Base-by-base conservation (phyloP, 2,888 invertebrate species). In the Lasioglossum figueresi region DNA sequence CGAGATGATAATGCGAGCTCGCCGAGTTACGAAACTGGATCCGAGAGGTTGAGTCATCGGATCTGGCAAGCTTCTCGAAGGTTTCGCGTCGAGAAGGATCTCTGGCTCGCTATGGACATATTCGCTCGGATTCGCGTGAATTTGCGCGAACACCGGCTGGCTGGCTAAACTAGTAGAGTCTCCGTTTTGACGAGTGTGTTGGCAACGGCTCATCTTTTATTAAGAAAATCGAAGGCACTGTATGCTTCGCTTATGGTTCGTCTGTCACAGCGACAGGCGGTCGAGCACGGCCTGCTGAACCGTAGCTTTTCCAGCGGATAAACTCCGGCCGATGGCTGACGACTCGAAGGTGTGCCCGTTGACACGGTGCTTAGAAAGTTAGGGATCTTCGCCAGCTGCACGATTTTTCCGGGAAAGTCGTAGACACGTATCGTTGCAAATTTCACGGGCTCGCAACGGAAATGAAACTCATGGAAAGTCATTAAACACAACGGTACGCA, bases 11-110 rank as follows among this genome's bases (percentile, higher is more conserved):
- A 63, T 31, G 63, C 63, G 31, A 31, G 27, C 16, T 31, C 31
- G 63, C 14, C 63, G 63, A 63, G 63, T 63, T 31, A 16, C 63
- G 63, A 31, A 63, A 59, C 59, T 59, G 59, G 59, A 59, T 59
- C 59, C 59, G 59, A 59, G 59, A 59, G 8, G 27, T 27, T 59
- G 27, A 59, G 4, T 27, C 59, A 27, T 59, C 59, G 27, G 14
- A 31, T 31, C 63, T 63, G 63, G 63, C 63, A 63, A 31, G 63
- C 63, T 31, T 16, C 63, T 16, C 63, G 63, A 63, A 63, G 63
- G 63, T 63, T 59, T 59, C 59, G 14, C 59, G 14, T 5, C 59
- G 59, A 14, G 27, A 27, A 59, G 59, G 59, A 59, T 59, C 59
- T 59, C 59, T 59, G 59, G 59, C 59, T 52, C 52, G 52, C 23